These are phyloP conservation scores for Polydrusus pterygomalis DNA, from an alignment of 2,888 invertebrate genomes.

Conservation along the genomic window DNA sequence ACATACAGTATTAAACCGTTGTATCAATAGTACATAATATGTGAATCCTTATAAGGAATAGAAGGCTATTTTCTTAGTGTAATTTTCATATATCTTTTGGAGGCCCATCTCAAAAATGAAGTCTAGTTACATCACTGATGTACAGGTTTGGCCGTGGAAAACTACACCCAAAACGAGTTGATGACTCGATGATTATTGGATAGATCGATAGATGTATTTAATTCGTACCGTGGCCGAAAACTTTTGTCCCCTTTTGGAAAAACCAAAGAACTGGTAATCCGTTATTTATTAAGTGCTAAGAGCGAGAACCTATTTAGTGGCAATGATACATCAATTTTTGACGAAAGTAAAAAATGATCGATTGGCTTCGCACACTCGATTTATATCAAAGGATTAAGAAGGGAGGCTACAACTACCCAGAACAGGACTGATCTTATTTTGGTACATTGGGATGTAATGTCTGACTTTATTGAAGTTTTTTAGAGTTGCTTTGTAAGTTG, in stretches of 20 bases:
- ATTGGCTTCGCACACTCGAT: slow-evolving; percentile 71
- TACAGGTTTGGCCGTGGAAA: no score
- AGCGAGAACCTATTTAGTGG: slow-evolving; percentile 53
- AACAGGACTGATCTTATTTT: slow-evolving; percentile 17
- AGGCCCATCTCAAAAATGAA: no score
- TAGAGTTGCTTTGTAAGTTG: no score
- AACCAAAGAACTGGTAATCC: slow-evolving; percentile 51
- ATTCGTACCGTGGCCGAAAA: slow-evolving; percentile 30
- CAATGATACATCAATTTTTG: slow-evolving; percentile 70
- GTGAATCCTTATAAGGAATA: no score
- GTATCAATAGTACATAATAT: no score
- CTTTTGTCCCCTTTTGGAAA: slow-evolving; percentile 37
- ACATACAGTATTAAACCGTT: no score
- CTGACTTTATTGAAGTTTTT: no score
- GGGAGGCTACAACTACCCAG: slow-evolving; percentile 28
- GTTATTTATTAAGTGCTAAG: slow-evolving; percentile 55
- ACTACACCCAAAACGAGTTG: not conserved
- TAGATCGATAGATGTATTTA: slow-evolving; percentile 37
- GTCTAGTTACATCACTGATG: no score
- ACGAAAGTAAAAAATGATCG: slow-evolving; percentile 71
- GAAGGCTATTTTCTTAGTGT: no score
- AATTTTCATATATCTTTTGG: no score
- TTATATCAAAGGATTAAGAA: slow-evolving; percentile 68
- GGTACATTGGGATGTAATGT: no score
- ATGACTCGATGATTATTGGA: not conserved